Percentiles rank a stretch among this genome's conserved stretches.
phyloP scores from a whole-genome alignment of 1,140 invertebrate genomes.

The Trachymyrmex septentrionalis region DNA sequence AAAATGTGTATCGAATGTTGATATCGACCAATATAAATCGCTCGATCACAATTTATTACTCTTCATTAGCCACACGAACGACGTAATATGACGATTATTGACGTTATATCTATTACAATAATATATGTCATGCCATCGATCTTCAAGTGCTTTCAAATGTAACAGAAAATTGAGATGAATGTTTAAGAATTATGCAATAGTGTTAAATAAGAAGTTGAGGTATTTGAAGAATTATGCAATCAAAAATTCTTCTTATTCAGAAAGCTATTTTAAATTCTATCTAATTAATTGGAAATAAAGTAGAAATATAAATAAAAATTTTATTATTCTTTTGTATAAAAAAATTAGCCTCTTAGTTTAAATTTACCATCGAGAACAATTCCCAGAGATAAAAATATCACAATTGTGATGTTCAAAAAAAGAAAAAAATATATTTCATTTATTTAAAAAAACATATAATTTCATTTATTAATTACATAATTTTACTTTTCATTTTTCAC shows the following conservation, averaged over 20 bases:
- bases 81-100: background rate
- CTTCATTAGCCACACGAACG: background rate
- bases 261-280: background rate
- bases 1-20: background rate
- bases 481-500: background rate
- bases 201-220: background rate
- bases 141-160: background rate
- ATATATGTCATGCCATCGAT: background rate
- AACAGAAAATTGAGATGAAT: constrained; percentile 1
- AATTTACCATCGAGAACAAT: background rate
- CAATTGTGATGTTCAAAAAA: background rate
- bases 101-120: background rate
- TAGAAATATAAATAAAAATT: background rate
- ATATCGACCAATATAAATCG: constrained; percentile 3
- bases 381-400: background rate
- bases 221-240: background rate
- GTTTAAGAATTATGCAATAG: background rate
- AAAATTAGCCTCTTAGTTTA: background rate
- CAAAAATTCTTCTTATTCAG: background rate
- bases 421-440: background rate
- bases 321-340: background rate
- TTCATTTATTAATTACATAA: constrained; percentile 17
- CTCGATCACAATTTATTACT: constrained; percentile 10
- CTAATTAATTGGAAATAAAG: background rate
- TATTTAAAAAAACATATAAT: background rate